Conservation (phyloP, 2,888 invertebrate species). For the Cinara cedri region DNA sequence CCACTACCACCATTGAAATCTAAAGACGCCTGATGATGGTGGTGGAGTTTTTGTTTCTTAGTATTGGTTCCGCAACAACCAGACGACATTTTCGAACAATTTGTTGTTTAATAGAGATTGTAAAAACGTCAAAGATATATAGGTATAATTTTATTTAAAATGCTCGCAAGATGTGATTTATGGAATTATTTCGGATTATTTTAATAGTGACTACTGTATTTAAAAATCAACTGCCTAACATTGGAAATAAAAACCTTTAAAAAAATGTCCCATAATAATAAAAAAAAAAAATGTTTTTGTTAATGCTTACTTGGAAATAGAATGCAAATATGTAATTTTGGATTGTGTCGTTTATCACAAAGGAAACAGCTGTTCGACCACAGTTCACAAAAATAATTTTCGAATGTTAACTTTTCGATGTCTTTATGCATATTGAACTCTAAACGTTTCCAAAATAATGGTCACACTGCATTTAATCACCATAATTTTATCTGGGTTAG, state of each 20-base stretch:
- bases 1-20: constrained; percentile 47
- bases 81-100: constrained; percentile 73
- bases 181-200: too few species aligned
- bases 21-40: constrained; percentile 63
- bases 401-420: too few species aligned
- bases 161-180: too few species aligned
- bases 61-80: constrained; percentile 80
- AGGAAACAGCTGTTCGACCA: constrained; percentile 36
- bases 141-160: too few species aligned
- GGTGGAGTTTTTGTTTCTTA: constrained; percentile 89
- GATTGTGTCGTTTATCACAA: constrained; percentile 42
- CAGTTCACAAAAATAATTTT: not conserved
- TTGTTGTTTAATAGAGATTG: not conserved
- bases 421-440: too few species aligned
- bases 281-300: not conserved
- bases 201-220: not conserved
- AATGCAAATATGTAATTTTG: not conserved
- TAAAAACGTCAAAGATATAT: not conserved
- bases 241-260: not conserved
- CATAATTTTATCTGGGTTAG: too few species aligned
- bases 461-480: too few species aligned
- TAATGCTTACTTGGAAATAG: not conserved
- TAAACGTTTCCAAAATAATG: too few species aligned
- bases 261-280: not conserved
- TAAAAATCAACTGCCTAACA: not conserved